Percentiles rank a stretch among this genome's conserved stretches.
phyloP scores from a whole-genome alignment of 2,797 vertebrate genomes.

The Chelonia mydas region DNA sequence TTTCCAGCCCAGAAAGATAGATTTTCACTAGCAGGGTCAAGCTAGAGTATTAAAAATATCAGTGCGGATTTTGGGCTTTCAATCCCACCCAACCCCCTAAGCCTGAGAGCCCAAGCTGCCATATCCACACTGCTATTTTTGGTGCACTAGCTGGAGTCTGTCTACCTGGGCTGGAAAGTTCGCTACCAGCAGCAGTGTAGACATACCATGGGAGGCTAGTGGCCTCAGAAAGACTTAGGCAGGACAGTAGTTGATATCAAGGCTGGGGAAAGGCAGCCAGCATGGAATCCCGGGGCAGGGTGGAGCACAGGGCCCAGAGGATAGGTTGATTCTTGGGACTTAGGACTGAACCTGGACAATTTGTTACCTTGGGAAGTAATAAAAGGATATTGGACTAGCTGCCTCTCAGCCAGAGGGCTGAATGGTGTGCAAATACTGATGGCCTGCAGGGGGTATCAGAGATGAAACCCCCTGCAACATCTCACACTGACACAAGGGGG shows the following conservation, averaged over 20 bases:
- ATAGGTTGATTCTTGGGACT: not conserved
- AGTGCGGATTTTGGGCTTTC: too few relatives aligned
- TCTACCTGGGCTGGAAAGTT: not conserved
- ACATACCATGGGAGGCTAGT: not conserved
- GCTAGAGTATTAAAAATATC: too few relatives aligned
- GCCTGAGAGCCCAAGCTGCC: too few relatives aligned
- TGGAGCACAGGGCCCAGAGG: not conserved
- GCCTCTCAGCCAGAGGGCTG: not conserved
- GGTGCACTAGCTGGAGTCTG: too few relatives aligned
- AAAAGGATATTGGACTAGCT: not conserved
- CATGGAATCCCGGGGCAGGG: not conserved
- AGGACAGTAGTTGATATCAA: too few relatives aligned
- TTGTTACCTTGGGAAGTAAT: not conserved
- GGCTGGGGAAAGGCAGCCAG: not conserved
- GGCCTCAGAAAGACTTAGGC: not conserved
- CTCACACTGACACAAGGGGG: too few relatives aligned
- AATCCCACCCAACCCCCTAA: too few relatives aligned
- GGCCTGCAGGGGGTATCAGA: not conserved
- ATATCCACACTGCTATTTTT: too few relatives aligned
- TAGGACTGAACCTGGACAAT: not conserved
- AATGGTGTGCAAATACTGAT: not conserved
- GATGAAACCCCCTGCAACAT: not conserved
- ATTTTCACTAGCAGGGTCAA: too few relatives aligned
- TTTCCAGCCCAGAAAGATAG: too few relatives aligned
- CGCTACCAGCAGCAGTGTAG: not conserved